Evolutionary conservation across 2,888 invertebrate species (phyloP).

Genomic region (Rapana venosa): DNA sequence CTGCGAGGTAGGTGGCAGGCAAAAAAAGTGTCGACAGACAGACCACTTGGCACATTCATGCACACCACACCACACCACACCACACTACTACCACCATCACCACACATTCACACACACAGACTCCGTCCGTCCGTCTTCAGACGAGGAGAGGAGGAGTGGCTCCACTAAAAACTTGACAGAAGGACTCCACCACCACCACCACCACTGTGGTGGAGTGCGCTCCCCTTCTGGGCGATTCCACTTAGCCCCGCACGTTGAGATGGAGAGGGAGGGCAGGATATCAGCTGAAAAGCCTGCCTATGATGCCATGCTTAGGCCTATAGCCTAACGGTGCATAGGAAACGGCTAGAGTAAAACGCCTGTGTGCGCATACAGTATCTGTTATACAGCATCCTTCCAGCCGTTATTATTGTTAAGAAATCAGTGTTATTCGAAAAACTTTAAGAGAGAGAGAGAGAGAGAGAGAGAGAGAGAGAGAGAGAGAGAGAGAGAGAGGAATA

Average conservation of each 20-base stretch:
- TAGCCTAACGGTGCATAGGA: too few species aligned
- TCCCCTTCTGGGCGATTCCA: conserved; percentile 3
- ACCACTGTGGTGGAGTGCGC: too few species aligned
- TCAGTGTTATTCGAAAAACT: too few species aligned
- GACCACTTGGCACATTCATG: background rate
- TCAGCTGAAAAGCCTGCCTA: too few species aligned
- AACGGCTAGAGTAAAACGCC: too few species aligned
- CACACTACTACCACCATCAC: background rate
- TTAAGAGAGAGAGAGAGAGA: too few species aligned
- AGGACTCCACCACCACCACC: background rate
- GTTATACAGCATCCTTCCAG: too few species aligned
- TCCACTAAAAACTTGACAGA: background rate
- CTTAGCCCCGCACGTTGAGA: background rate
- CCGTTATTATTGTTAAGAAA: too few species aligned
- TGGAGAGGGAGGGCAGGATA: too few species aligned
- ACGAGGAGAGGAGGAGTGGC: background rate
- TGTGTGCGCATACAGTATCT: too few species aligned
- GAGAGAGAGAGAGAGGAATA: background rate
- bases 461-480: background rate
- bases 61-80: background rate
- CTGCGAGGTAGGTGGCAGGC: background rate
- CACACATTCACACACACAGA: background rate
- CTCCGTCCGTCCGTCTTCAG: too few species aligned
- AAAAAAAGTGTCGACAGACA: background rate
- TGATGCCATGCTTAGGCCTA: too few species aligned